Evolutionary conservation across 92 coral and sea anemone genomes (phyloP).

Genomic region (Ricordea florida): DNA sequence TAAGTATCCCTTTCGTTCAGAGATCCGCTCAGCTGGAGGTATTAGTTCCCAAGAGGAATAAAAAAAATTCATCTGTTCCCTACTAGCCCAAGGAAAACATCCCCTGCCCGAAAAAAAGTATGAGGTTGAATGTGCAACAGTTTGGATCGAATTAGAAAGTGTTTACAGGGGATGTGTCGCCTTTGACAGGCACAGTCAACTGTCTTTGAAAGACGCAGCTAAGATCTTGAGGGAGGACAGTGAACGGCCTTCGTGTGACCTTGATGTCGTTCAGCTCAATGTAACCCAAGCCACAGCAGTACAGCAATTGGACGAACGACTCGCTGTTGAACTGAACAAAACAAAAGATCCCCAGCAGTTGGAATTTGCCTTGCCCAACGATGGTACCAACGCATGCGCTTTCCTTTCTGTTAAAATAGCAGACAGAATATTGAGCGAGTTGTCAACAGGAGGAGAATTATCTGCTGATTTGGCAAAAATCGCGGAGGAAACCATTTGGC

Average conservation of each 20-base stretch:
- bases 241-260: neutral
- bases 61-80: slow-evolving; percentile 13
- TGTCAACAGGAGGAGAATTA: neutral
- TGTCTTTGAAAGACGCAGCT: slow-evolving; percentile 29
- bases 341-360: slow-evolving; percentile 2
- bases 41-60: slow-evolving; percentile 14
- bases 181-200: slow-evolving; percentile 11
- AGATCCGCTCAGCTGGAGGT: neutral
- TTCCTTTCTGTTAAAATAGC: slow-evolving; percentile 28
- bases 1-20: no score
- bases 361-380: slow-evolving; percentile 18
- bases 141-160: slow-evolving; percentile 7
- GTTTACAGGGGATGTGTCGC: slow-evolving; percentile 2
- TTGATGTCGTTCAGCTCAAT: slow-evolving; percentile 4
- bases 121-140: slow-evolving; percentile 11
- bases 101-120: slow-evolving; percentile 1
- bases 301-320: slow-evolving; percentile 16
- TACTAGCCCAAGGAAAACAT: neutral
- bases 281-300: slow-evolving; percentile 31
- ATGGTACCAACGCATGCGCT: slow-evolving; percentile 33
- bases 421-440: slow-evolving; percentile 12
- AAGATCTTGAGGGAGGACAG: neutral
- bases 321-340: neutral
- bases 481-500: slow-evolving; percentile 20
- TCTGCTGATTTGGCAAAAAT: neutral